These are phyloP conservation scores for Drosophila paracracens DNA, from an alignment of 2,888 invertebrate genomes.

Conservation along the genomic window DNA sequence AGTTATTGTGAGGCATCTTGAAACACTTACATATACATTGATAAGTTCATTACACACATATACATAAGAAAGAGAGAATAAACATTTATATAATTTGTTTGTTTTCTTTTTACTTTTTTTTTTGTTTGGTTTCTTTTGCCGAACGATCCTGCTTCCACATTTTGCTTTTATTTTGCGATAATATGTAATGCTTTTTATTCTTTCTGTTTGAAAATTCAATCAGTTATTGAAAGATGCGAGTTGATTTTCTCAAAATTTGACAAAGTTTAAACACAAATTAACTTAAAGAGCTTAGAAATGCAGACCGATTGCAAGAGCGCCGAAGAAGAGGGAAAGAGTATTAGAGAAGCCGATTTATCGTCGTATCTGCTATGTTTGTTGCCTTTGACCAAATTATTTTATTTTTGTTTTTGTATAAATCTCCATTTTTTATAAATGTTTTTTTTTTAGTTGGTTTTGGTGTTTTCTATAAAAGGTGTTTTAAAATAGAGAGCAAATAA, in stretches of 20 bases:
- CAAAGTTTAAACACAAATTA: conserved; percentile 41
- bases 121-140: conserved; percentile 60
- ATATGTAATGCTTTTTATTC: conserved; percentile 47
- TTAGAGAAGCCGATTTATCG: conserved; percentile 39
- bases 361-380: conserved; percentile 29
- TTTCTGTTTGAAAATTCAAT: conserved; percentile 31
- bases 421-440: conserved; percentile 17
- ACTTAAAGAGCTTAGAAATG: conserved; percentile 24
- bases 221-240: conserved; percentile 51
- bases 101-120: conserved; percentile 28
- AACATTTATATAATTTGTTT: conserved; percentile 35
- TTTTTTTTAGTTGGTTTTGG: conserved; percentile 30
- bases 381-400: conserved; percentile 24
- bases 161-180: conserved; percentile 70
- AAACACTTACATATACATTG: conserved; percentile 67
- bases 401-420: conserved; percentile 38
- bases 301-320: conserved; percentile 54
- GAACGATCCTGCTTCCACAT: conserved; percentile 85
- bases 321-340: conserved; percentile 45
- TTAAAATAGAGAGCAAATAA: conserved; percentile 19
- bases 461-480: conserved; percentile 33
- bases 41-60: conserved; percentile 51
- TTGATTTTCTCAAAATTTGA: conserved; percentile 70
- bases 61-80: conserved; percentile 33
- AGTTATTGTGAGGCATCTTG: conserved; percentile 50